Evolutionary conservation across 2,797 vertebrate species (phyloP).

Genomic region (Syndactyla subalaris): DNA sequence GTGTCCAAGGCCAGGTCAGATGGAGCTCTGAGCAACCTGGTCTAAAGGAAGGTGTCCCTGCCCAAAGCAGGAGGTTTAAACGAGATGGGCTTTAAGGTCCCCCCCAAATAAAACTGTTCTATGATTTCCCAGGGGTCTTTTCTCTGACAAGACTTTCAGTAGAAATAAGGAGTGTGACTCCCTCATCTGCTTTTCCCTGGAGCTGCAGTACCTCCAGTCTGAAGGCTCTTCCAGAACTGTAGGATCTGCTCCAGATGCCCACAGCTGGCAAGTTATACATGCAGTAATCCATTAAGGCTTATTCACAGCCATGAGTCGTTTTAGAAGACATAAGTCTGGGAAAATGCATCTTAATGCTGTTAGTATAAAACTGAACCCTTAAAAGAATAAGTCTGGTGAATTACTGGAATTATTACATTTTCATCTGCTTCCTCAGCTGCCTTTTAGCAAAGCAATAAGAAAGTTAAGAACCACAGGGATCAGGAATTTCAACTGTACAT

Average conservation of each 20-base stretch:
- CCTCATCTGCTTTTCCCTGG: background rate
- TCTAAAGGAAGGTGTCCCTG: background rate
- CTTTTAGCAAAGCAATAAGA: background rate
- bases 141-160: background rate
- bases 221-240: background rate
- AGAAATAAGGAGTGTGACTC: background rate
- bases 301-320: background rate
- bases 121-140: background rate
- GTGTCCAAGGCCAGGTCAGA: rapidly evolving
- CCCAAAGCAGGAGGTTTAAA: too few species aligned
- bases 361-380: background rate
- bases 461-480: background rate
- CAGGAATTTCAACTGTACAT: background rate
- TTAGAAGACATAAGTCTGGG: background rate
- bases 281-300: background rate
- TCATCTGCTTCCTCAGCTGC: background rate
- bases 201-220: background rate
- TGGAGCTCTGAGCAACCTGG: rapidly evolving
- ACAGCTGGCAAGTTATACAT: background rate
- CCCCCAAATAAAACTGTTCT: background rate
- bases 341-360: background rate
- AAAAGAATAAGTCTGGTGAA: background rate
- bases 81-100: background rate
- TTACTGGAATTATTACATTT: background rate
- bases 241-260: background rate